Evolutionary conservation across 23 tunicate species (phyloP).

Genomic region (Trididemnum miniatum): DNA sequence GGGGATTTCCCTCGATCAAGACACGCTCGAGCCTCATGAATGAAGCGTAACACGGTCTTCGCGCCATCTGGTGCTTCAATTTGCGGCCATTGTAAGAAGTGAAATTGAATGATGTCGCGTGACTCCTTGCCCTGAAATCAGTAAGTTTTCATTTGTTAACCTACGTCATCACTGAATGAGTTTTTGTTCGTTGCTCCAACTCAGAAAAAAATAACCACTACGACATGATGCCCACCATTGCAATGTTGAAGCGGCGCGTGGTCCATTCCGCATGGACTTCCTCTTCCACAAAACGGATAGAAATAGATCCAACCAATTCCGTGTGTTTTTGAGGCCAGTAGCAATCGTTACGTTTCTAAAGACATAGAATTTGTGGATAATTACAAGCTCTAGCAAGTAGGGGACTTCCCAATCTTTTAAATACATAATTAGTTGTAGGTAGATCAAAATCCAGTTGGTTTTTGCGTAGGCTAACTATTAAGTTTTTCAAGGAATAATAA

Average conservation of each 20-base stretch:
- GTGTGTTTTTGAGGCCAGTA: slow-evolving; percentile 70
- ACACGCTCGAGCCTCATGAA: slow-evolving; percentile 27
- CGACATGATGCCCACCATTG: slow-evolving; percentile 50
- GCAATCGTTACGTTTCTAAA: slow-evolving; percentile 28
- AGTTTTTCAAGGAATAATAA: too few relatives aligned
- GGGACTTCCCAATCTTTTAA: too few relatives aligned
- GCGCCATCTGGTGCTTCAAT: slow-evolving; percentile 38
- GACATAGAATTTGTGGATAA: not conserved
- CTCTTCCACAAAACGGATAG: slow-evolving; percentile 43
- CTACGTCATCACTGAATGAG: too few relatives aligned
- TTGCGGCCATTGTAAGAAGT: slow-evolving; percentile 53
- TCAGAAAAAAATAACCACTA: not conserved
- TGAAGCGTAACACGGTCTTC: slow-evolving; percentile 34
- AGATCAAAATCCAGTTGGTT: too few relatives aligned
- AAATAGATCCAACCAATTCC: slow-evolving; percentile 43
- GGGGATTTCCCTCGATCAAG: slow-evolving; percentile 18
- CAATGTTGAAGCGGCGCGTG: slow-evolving; percentile 36
- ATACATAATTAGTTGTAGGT: too few relatives aligned
- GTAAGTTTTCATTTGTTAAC: too few relatives aligned
- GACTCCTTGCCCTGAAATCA: slow-evolving; percentile 47
- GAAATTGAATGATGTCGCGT: slow-evolving; percentile 59
- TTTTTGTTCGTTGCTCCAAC: too few relatives aligned
- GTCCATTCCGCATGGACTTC: slow-evolving; percentile 64
- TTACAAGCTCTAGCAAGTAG: too few relatives aligned
- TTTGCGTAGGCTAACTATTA: too few relatives aligned